These are phyloP conservation scores for Leucoraja erinaceus DNA, from an alignment of 2,113 vertebrate genomes.

Conservation along the genomic window DNA sequence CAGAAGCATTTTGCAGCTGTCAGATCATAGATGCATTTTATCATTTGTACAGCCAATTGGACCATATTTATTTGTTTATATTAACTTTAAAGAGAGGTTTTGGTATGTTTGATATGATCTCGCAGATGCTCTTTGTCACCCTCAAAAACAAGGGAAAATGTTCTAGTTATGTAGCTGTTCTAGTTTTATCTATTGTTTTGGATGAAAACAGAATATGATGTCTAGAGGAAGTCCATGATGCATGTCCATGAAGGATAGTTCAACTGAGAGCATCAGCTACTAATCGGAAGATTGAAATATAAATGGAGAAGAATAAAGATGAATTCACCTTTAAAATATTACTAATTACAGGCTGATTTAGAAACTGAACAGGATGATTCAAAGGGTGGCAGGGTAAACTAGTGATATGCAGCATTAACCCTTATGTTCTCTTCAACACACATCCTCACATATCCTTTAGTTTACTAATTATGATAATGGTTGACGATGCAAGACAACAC, in stretches of 20 bases:
- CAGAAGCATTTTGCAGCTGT: neutral
- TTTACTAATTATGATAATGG: neutral
- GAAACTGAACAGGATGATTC: neutral
- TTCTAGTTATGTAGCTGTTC: neutral
- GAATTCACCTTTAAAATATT: neutral
- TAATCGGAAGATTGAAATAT: neutral
- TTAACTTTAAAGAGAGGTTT: neutral
- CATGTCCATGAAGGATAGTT: neutral
- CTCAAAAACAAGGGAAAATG: neutral
- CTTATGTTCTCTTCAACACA: neutral
- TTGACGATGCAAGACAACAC: neutral
- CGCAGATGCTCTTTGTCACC: neutral
- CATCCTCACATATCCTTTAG: neutral
- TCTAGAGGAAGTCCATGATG: neutral
- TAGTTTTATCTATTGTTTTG: neutral
- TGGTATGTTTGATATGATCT: neutral
- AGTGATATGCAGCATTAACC: neutral
- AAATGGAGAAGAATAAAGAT: neutral
- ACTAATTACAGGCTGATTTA: neutral
- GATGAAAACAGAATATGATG: conserved; percentile 7
- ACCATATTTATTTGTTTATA: neutral
- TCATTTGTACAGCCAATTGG: neutral
- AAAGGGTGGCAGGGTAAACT: neutral
- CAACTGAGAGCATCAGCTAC: neutral
- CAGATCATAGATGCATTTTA: neutral